phyloP scores from a whole-genome alignment of 2,888 invertebrate genomes.

The Escarpia spicata region DNA sequence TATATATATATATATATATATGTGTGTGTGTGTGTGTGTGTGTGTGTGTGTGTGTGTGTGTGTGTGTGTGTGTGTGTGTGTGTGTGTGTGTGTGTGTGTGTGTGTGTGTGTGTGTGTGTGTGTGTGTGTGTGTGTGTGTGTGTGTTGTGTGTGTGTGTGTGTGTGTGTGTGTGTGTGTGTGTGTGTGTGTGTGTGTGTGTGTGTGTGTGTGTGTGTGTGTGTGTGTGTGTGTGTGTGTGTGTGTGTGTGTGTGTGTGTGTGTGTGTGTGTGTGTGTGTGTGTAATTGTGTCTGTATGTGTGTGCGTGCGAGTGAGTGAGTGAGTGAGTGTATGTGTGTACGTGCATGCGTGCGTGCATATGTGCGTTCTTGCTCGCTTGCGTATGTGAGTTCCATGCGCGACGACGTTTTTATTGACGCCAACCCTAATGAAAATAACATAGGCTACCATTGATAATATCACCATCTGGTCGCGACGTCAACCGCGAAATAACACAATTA shows the following conservation, averaged over 20 bases:
- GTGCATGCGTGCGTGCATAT: conserved; percentile 10
- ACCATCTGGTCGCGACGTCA: too few species aligned
- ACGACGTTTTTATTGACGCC: background rate
- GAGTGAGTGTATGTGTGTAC: conserved; percentile 21
- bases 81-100: too few species aligned
- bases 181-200: background rate
- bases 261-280: conserved; percentile 20
- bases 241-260: conserved; percentile 23
- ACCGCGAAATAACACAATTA: too few species aligned
- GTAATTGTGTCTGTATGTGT: background rate
- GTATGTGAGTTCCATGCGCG: background rate
- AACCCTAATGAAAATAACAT: background rate
- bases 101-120: too few species aligned
- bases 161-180: too few species aligned
- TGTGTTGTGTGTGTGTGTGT: too few species aligned
- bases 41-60: too few species aligned
- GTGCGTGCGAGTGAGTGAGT: conserved; percentile 22
- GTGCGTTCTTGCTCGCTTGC: background rate
- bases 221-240: conserved; percentile 17
- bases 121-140: background rate
- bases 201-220: background rate
- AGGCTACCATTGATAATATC: too few species aligned
- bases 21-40: too few species aligned
- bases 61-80: too few species aligned
- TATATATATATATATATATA: too few species aligned